Evolutionary conservation across 1,140 invertebrate genomes (phyloP).

Genomic region (Magallana gigas): DNA sequence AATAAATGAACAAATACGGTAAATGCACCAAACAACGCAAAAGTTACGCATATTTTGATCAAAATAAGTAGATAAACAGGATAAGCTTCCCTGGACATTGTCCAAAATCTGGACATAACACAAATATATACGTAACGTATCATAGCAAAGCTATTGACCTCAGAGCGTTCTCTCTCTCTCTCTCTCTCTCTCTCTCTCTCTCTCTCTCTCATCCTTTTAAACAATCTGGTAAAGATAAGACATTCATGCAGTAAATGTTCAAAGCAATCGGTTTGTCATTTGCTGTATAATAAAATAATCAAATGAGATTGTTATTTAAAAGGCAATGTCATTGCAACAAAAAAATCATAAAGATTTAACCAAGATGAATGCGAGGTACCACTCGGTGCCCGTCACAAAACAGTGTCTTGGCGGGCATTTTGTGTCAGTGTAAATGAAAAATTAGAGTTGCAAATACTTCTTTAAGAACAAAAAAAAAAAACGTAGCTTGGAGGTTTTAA

Average conservation of each 20-base stretch:
- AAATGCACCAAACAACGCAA: not conserved
- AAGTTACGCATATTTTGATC: not conserved
- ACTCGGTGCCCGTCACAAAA: not conserved
- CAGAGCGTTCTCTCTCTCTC: not conserved
- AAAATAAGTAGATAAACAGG: slow-evolving; percentile 21
- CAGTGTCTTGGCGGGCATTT: not conserved
- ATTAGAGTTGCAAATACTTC: not conserved
- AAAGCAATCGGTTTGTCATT: no score
- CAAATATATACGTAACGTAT: not conserved
- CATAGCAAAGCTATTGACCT: not conserved
- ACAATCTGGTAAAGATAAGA: no score
- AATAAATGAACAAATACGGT: not conserved
- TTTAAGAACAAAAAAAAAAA: no score
- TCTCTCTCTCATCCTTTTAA: no score
- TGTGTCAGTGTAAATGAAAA: not conserved
- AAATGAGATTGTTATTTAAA: no score
- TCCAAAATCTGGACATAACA: not conserved
- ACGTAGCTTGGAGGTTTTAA: no score
- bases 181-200: no score
- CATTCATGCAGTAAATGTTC: no score
- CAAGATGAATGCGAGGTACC: slow-evolving; percentile 19
- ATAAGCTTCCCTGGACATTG: not conserved
- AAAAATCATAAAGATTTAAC: not conserved
- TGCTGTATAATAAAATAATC: no score
- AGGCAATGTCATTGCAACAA: no score